A percentile compares a stretch with the other conserved stretches of the same genome.
phyloP scores from a whole-genome alignment of 64 coral and sea anemone species.

The Pocillopora verrucosa region DNA sequence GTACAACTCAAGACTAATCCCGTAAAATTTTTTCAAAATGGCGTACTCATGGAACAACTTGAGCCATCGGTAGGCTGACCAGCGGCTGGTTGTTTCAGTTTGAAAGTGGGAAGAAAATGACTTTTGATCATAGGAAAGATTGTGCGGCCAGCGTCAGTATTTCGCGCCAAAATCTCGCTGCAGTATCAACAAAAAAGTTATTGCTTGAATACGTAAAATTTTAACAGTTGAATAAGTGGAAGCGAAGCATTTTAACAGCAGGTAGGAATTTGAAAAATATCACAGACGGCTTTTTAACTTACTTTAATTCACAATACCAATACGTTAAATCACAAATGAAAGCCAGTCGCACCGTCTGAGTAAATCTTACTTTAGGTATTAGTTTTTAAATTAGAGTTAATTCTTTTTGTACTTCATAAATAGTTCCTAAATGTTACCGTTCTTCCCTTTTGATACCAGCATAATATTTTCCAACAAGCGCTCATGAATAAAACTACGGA shows the following conservation, averaged over 20 bases:
- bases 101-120: background rate
- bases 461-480: background rate
- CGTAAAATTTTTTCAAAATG: background rate
- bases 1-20: background rate
- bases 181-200: background rate
- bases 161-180: conserved; percentile 48
- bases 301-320: background rate
- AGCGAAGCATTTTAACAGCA: too few species aligned
- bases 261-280: background rate
- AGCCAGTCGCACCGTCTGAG: too few species aligned
- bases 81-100: background rate
- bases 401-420: background rate
- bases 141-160: background rate
- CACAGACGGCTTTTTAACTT: background rate
- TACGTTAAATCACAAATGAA: background rate
- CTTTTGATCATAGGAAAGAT: background rate
- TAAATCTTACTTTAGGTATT: too few species aligned
- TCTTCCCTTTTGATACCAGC: background rate
- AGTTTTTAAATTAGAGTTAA: too few species aligned
- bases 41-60: background rate
- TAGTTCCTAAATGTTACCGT: background rate
- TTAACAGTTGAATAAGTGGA: too few species aligned
- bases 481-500: conserved; percentile 20
- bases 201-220: background rate
- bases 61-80: background rate